phyloP scores from a whole-genome alignment of 2,797 vertebrate species.

The Gobio occitaniae region DNA sequence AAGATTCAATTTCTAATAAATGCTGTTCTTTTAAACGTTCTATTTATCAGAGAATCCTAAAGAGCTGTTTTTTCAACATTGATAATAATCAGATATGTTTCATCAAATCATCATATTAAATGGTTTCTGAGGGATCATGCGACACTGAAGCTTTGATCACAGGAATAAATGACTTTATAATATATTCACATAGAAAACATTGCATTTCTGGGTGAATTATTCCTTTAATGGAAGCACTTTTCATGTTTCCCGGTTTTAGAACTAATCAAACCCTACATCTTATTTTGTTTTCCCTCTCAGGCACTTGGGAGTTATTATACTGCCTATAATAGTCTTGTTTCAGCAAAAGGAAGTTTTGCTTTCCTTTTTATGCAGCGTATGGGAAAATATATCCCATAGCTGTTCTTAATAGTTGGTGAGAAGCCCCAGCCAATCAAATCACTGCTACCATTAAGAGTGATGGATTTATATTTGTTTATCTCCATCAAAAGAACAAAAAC shows the following conservation, averaged over 20 bases:
- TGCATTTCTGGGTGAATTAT: not conserved
- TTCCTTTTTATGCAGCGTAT: conserved; percentile 53
- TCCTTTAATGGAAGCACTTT: conserved; percentile 2
- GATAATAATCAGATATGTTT: not conserved
- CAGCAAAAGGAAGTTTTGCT: conserved; percentile 60
- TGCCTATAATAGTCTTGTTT: conserved; percentile 54
- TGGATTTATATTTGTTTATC: conserved; percentile 14
- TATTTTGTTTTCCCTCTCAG: conserved; percentile 41
- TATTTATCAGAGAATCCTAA: not conserved
- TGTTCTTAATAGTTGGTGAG: conserved; percentile 36
- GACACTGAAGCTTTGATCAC: not conserved
- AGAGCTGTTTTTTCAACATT: not conserved
- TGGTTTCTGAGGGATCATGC: not conserved
- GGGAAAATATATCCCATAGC: conserved; percentile 46
- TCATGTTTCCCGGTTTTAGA: conserved; percentile 43
- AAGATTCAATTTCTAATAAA: not conserved
- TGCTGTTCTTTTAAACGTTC: not conserved
- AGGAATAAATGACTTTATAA: not conserved
- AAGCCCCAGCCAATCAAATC: conserved; percentile 46
- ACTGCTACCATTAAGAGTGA: conserved; percentile 37
- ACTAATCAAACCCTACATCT: conserved; percentile 28
- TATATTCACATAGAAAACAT: not conserved
- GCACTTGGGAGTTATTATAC: conserved; percentile 49
- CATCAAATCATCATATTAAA: not conserved
- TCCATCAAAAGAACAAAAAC: conserved; percentile 31